Percentiles rank a stretch among this genome's conserved stretches.
Evolutionary conservation across 2,888 invertebrate genomes (phyloP).

Genomic region (Mactromeris polynyma): DNA sequence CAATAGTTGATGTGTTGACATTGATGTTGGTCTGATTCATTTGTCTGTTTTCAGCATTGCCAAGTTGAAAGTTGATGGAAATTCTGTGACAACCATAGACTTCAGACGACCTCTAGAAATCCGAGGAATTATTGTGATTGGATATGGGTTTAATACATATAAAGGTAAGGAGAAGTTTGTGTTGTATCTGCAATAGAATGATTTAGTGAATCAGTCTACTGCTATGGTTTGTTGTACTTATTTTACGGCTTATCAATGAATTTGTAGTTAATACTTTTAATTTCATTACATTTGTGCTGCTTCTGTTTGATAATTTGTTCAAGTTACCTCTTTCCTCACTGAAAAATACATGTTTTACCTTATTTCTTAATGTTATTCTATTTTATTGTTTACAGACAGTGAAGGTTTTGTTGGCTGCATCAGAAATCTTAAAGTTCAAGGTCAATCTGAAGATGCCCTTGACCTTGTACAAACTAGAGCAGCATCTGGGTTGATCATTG

Average conservation of each 20-base stretch:
- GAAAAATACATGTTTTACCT: too few relatives aligned
- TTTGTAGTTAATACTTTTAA: too few relatives aligned
- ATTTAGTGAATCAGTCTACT: too few relatives aligned
- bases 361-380: too few relatives aligned
- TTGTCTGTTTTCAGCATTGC: constrained; percentile 69
- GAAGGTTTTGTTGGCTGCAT: constrained; percentile 87
- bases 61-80: constrained; percentile 77
- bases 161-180: constrained; percentile 65
- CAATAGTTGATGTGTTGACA: too few relatives aligned
- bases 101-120: constrained; percentile 70
- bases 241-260: too few relatives aligned
- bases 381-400: constrained; percentile 47
- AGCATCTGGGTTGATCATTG: constrained; percentile 80
- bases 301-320: too few relatives aligned
- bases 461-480: constrained; percentile 78
- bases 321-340: too few relatives aligned
- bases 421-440: constrained; percentile 83
- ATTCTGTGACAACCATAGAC: constrained; percentile 66
- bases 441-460: constrained; percentile 83
- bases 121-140: constrained; percentile 75
- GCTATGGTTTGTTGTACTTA: too few relatives aligned
- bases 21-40: too few relatives aligned
- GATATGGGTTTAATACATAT: constrained; percentile 76
- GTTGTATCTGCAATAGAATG: background rate
- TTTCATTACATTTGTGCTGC: too few relatives aligned